Conservation (phyloP, 2,797 vertebrate genomes). For the Euphonia xanthogaster region DNA sequence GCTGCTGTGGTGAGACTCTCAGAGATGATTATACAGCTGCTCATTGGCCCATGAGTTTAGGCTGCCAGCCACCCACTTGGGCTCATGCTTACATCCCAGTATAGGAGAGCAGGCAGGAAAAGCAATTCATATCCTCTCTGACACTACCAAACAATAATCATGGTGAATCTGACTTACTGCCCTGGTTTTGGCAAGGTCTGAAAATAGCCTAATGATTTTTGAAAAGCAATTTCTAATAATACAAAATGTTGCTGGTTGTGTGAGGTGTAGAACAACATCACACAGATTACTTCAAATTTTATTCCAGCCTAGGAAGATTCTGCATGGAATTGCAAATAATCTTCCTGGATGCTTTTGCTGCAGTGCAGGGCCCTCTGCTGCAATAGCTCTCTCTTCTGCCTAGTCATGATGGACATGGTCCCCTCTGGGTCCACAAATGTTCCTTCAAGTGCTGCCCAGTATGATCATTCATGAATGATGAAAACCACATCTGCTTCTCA, state of each 20-base stretch:
- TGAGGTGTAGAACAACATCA: background rate
- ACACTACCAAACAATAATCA: background rate
- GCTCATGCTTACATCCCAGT: fast-evolving
- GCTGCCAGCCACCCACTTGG: background rate
- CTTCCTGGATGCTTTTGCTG: background rate
- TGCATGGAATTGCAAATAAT: constrained; percentile 13
- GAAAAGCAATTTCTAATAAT: constrained; percentile 22
- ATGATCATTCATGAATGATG: constrained; percentile 1
- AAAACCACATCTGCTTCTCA: background rate
- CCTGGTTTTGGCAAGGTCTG: background rate
- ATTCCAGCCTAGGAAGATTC: constrained; percentile 12
- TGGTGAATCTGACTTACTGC: background rate
- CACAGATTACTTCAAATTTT: constrained; percentile 1
- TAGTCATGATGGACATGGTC: background rate
- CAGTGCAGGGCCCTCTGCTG: background rate
- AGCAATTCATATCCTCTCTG: background rate
- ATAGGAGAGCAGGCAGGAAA: background rate
- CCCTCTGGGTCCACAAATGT: background rate
- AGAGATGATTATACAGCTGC: background rate
- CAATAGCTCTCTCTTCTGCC: background rate
- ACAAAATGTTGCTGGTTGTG: background rate
- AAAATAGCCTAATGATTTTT: constrained; percentile 1
- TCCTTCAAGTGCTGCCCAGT: background rate
- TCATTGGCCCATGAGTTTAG: background rate
- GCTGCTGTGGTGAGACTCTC: background rate